Percentiles rank a stretch among this genome's conserved stretches.
phyloP scores from a whole-genome alignment of 2,113 vertebrate genomes.

The Sebastes schlegelii region DNA sequence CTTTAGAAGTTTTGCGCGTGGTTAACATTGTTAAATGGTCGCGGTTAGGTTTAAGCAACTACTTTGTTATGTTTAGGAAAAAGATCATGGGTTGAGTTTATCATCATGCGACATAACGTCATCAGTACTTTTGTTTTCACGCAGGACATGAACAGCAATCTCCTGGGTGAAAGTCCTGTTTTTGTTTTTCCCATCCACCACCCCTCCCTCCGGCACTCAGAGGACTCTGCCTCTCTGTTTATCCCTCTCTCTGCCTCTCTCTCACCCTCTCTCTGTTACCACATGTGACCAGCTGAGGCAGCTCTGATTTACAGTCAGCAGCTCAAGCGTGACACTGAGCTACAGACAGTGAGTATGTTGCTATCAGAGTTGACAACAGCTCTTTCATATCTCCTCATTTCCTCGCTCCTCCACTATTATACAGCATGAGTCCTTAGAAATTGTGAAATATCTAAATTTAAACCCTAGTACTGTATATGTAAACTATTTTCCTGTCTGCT shows the following conservation, averaged over 20 bases:
- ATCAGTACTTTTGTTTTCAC: no score
- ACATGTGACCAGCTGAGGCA: no score
- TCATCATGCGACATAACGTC: no score
- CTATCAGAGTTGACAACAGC: conserved; percentile 20
- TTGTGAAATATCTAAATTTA: neutral
- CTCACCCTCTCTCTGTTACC: neutral
- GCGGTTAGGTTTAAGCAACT: no score
- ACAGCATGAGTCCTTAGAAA: neutral
- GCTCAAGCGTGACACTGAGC: conserved; percentile 22
- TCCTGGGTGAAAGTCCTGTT: no score
- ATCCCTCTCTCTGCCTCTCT: neutral
- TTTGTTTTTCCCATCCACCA: no score
- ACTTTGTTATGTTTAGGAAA: no score
- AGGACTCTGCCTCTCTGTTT: neutral
- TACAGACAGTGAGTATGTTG: conserved; percentile 8
- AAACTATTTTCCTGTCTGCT: neutral
- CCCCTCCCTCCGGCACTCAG: no score
- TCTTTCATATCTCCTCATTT: conserved; percentile 9
- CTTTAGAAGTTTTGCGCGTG: no score
- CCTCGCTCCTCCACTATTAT: neutral
- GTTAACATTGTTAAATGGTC: no score
- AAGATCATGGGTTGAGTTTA: no score
- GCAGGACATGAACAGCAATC: no score
- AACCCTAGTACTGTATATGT: neutral
- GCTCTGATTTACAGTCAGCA: neutral